Conservation (phyloP, 2,113 vertebrate genomes). For the Bubo blakistoni region DNA sequence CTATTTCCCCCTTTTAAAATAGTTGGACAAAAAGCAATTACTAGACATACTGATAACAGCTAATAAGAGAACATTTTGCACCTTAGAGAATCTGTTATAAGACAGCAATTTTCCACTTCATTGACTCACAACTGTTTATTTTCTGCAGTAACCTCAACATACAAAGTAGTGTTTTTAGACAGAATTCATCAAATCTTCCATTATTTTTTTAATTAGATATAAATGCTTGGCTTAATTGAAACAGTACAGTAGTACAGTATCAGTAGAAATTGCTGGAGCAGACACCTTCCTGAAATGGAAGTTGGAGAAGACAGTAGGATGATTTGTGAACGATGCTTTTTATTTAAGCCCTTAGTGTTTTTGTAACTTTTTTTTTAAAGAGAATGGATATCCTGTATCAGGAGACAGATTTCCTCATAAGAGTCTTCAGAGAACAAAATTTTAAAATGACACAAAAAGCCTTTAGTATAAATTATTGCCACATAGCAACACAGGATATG, state of each 20-base stretch:
- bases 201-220: constrained; percentile 31
- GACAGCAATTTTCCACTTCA: constrained; percentile 61
- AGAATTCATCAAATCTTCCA: not conserved
- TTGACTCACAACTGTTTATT: constrained; percentile 49
- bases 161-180: not conserved
- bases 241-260: not conserved
- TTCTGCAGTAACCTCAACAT: constrained; percentile 36
- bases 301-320: not conserved
- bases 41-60: constrained; percentile 39
- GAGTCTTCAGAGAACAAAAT: not conserved
- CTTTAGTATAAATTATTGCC: not conserved
- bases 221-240: constrained; percentile 33
- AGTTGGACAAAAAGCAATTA: constrained; percentile 59
- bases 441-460: not conserved
- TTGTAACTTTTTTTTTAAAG: not conserved
- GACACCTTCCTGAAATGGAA: not conserved
- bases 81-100: constrained; percentile 39
- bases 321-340: not conserved
- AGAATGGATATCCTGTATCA: not conserved
- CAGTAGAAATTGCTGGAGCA: not conserved
- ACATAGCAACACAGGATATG: not conserved
- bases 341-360: not conserved
- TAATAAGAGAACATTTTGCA: constrained; percentile 43
- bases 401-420: not conserved
- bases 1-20: not conserved